Evolutionary conservation across 2,888 invertebrate genomes (phyloP), one percentile per base, ranked within the genome.

Genomic region (Tenthredo mesomela): DNA sequence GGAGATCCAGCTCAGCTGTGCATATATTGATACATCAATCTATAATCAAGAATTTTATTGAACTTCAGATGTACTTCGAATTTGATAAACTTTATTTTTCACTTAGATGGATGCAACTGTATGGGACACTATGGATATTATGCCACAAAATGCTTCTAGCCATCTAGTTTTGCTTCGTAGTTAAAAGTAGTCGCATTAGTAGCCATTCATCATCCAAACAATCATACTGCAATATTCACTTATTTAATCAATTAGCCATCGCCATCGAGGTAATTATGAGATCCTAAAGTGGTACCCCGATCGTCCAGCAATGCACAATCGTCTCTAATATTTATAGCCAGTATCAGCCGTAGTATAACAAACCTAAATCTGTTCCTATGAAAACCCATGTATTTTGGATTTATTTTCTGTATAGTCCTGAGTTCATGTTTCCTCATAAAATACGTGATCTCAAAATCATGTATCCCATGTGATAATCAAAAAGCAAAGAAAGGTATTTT

Each of bases 41-140:
- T 50, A 21, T 33, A 21, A 58, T n/a, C 58, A 10, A 12, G 33
- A 61, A 80, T 37, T 37, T 80, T 37, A 37, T 61, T 18, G 47
- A 61, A 61, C 10, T 82, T 29, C 43, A 6, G 7, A 61, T 43
- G 9, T 18, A 82, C 7, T 67, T 67, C 18, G n/a, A 82, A 67
- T 67, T 82, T 67, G 1, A 15, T 47, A 15, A 61, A 61, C 25
- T 33, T 67, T 47, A 88, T 91, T 91, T 91, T 89, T 90, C 90
- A 87, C 91, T 86, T 88, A 93, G 93, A 93, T 93, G 93, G 93
- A 88, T 93, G 93, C 92, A 92, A 93, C 89, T 93, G 92, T 91
- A 93, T 93, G 92, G 91, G 92, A 89, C 91, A 92, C 89, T 90
- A 90, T 90, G 92, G 91, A 89, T 90, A 91, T 90, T 90, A 91